Evolutionary conservation across 2,797 vertebrate species (phyloP), one percentile per base, ranked within the genome.

Genomic region (Chloroceryle amazona): DNA sequence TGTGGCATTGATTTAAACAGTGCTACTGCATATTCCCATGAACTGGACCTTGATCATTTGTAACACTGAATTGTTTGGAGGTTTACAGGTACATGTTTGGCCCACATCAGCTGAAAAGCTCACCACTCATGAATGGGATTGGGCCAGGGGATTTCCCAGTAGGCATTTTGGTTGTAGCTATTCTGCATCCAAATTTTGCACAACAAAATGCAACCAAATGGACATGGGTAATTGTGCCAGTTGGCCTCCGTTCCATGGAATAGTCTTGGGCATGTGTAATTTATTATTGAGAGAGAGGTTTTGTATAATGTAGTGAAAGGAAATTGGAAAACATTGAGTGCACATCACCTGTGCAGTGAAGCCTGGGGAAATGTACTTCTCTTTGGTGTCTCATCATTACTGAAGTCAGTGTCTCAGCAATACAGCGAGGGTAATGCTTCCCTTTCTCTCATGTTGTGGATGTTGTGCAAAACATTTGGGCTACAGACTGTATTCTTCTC

Each of bases 71-170:
- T 18, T 2, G 1, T 31, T 54, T 25, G 10, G n/a, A 80, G 35
- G 17, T 70, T 83, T 82, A 31, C 26, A 65, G 67, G 26, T 72
- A 25, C 13, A 21, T 26, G 20, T 75, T 71, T 81, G 57, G 31
- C 31, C 35, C 11, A 4, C 5, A 5, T 79, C 62, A 87, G 20
- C 54, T 75, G 62, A 51, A 65, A 80, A 90, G 22, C 29, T 31
- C 0, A 13, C 9, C 0, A 0, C 39, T 41, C 13, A 5, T 11
- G 16, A 74, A 35, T 72, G 29, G 39, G 31, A 83, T 54, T 25
- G 31, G 51, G 23, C 47, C 18, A 5, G 15, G 41, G 39, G 20
- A 49, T 72, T 83, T 80, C 51, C 54, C 47, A 23, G 49, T 22
- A 39, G 54, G 5, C 19, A 10, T 83, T 82, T 44, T 86, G 39